Percentiles rank a stretch among this genome's conserved stretches.
Evolutionary conservation across 2,888 invertebrate genomes (phyloP).

Genomic region (Caenorhabditis panamensis): DNA sequence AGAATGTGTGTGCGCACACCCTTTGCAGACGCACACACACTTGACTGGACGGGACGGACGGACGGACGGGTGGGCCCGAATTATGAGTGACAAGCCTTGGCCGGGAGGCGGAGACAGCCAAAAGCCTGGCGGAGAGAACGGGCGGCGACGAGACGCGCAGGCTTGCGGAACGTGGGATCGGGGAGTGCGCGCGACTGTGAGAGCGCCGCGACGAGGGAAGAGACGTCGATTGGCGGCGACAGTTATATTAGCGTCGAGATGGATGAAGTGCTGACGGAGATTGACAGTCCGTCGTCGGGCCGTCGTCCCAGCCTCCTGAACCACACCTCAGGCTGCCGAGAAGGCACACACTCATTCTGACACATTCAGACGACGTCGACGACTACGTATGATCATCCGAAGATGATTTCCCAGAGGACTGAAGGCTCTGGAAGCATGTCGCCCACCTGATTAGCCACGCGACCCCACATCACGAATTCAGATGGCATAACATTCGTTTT

Average conservation of each 20-base stretch:
- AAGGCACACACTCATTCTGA: slow-evolving; percentile 22
- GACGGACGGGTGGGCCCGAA: slow-evolving; percentile 51
- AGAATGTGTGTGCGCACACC: slow-evolving; percentile 49
- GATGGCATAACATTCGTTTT: neutral
- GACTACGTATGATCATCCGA: neutral
- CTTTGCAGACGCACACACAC: slow-evolving; percentile 45
- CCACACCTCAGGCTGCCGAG: slow-evolving; percentile 23
- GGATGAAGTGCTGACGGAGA: slow-evolving; percentile 66
- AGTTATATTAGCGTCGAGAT: slow-evolving; percentile 65
- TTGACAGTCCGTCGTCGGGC: slow-evolving; percentile 55
- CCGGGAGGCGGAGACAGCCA: slow-evolving; percentile 33
- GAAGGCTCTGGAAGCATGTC: neutral
- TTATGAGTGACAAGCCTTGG: slow-evolving; percentile 58
- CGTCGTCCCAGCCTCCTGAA: slow-evolving; percentile 24
- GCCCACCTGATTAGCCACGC: neutral
- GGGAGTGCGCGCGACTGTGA: slow-evolving; percentile 36
- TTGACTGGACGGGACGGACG: slow-evolving; percentile 41
- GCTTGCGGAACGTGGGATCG: slow-evolving; percentile 32
- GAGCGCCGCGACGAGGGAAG: slow-evolving; percentile 38
- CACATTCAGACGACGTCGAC: slow-evolving; percentile 8
- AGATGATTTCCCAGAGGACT: slow-evolving; percentile 30
- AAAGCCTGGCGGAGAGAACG: slow-evolving; percentile 23
- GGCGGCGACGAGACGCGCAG: slow-evolving; percentile 28
- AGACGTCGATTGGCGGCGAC: slow-evolving; percentile 65
- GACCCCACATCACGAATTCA: neutral